These are phyloP conservation scores for Odontocolon sp. DNA, from an alignment of 2,888 invertebrate species.

Conservation along the genomic window DNA sequence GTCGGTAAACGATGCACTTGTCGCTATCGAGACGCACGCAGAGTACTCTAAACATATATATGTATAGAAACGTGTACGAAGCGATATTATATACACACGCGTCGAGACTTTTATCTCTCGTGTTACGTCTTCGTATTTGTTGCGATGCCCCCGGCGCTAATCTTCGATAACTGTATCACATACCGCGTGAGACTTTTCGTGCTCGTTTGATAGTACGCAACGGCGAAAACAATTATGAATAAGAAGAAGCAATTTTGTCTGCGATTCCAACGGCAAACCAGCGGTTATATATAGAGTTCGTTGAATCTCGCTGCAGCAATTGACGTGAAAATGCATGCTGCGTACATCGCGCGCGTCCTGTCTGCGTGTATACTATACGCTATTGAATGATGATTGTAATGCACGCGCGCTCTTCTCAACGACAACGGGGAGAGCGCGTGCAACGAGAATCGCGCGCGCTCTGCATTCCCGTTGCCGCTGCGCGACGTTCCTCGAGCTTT, in stretches of 20 bases:
- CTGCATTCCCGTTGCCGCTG: slow-evolving; percentile 40
- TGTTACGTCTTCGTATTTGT: slow-evolving; percentile 45
- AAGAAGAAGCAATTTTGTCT: background rate
- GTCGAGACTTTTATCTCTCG: slow-evolving; percentile 24
- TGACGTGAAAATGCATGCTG: slow-evolving; percentile 58
- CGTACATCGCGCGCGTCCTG: slow-evolving; percentile 53
- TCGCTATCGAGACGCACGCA: slow-evolving; percentile 26
- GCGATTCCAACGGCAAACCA: background rate
- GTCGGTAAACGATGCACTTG: slow-evolving; percentile 44
- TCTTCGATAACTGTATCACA: slow-evolving; percentile 57
- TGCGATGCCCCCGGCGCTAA: slow-evolving; percentile 51
- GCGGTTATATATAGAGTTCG: slow-evolving; percentile 11
- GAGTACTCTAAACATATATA: background rate
- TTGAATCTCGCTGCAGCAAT: slow-evolving; percentile 53
- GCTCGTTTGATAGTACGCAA: slow-evolving; percentile 19
- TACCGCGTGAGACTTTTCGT: slow-evolving; percentile 54
- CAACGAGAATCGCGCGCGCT: slow-evolving; percentile 47
- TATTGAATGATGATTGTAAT: slow-evolving; percentile 61
- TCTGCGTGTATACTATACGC: slow-evolving; percentile 42
- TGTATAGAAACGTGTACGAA: too few relatives aligned
- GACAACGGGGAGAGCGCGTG: slow-evolving; percentile 39
- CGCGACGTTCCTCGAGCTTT: too few relatives aligned
- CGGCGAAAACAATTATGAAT: slow-evolving; percentile 3
- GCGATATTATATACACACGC: background rate
- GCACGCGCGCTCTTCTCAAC: slow-evolving; percentile 39